phyloP scores from a whole-genome alignment of 2,113 vertebrate genomes.

The Antechinus flavipes region DNA sequence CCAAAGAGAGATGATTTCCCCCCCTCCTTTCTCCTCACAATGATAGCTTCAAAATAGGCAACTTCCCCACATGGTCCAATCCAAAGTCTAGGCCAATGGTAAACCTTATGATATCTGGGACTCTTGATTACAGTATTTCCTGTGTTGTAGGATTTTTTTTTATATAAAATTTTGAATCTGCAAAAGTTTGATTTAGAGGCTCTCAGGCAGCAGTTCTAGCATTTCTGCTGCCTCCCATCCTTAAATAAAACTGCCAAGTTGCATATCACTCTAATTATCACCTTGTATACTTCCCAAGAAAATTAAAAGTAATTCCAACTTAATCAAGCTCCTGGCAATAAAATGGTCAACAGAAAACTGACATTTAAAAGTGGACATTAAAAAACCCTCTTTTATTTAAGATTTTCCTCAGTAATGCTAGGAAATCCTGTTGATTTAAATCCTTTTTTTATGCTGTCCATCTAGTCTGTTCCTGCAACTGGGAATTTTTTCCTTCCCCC shows the following conservation, averaged over 20 bases:
- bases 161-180: neutral
- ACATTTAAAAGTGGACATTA: conserved; percentile 41
- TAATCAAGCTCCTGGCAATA: conserved; percentile 50
- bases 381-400: conserved; percentile 19
- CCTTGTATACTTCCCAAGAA: conserved; percentile 46
- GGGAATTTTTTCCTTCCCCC: neutral
- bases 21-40: neutral
- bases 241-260: conserved; percentile 30
- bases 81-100: conserved; percentile 19
- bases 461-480: conserved; percentile 8
- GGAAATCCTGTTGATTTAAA: neutral
- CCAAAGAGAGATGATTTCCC: conserved; percentile 20
- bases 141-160: conserved; percentile 13
- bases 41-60: conserved; percentile 19
- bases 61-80: neutral
- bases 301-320: conserved; percentile 51
- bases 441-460: conserved; percentile 27
- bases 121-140: conserved; percentile 27
- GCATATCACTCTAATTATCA: conserved; percentile 66
- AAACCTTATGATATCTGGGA: conserved; percentile 44
- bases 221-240: conserved; percentile 48
- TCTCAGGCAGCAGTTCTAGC: conserved; percentile 36
- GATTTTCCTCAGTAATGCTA: conserved; percentile 17
- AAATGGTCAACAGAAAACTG: conserved; percentile 37
- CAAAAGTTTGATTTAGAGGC: conserved; percentile 35